Base-by-base conservation (phyloP, 2,888 invertebrate species). In the Mesorhabditis belari region DNA sequence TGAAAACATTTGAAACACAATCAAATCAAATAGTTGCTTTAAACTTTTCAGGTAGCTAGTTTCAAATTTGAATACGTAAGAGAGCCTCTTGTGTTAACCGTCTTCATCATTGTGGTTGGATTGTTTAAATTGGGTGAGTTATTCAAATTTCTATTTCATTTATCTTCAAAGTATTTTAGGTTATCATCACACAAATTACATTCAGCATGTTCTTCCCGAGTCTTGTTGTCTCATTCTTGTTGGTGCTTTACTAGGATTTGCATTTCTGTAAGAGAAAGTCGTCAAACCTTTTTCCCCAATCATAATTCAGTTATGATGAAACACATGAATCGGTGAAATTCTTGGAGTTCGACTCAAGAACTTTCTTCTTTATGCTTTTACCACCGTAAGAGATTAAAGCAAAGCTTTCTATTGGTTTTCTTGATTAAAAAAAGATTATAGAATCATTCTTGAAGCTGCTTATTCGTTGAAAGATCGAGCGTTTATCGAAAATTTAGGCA, bases 391-490 rank as follows among this genome's bases (percentile, higher is more conserved):
- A 83, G 84, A 82, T 17, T 27, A 9, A n/a, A 9, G 19, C 12
- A 50, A 50, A 50, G 17, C 19, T 24, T 12, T 19, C 24, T 21
- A 12, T 17, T 3, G n/a, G 24, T 9, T 51, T 19, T 19, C 51
- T 51, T n/a, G 17, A 55, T 5, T 19, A 2, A 5, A 21, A 53
- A 53, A 53, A 21, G 4, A 53, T 29, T 60, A 54, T 54, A 73
- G 73, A 27, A 80, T 80, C 55, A 84, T 86, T 61, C 72, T 86
- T 62, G 86, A 86, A 70, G 83, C 86, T 1, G 83, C 86, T 0
- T 86, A 84, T 77, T 85, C 85, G 60, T 80, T 86, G 12, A 84
- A 85, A 69, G 85, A 86, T 70, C 79, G 83, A 59, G 83, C 84
- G 2, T 86, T 86, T 72, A 80, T 82, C 55, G 84, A 85, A 58